A percentile compares a stretch with the other conserved stretches of the same genome.
These are phyloP conservation scores for Seira sanloemensis DNA, from an alignment of 2,888 invertebrate species.

Conservation along the genomic window DNA sequence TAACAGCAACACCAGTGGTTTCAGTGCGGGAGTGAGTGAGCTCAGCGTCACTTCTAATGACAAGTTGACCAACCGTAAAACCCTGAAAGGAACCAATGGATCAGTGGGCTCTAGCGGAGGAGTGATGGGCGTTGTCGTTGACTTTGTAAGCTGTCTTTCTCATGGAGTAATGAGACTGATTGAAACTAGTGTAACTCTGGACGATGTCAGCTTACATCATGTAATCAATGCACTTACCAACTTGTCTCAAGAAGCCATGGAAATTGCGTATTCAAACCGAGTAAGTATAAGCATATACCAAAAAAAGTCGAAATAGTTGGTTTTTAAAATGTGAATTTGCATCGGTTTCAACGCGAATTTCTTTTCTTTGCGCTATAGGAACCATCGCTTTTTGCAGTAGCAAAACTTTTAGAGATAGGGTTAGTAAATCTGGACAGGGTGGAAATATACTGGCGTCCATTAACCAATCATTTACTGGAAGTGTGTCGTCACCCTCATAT, in stretches of 20 bases:
- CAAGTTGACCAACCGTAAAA: slow-evolving; percentile 51
- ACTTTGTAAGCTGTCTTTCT: slow-evolving; percentile 72
- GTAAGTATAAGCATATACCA: slow-evolving; percentile 77
- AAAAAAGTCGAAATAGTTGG: no score
- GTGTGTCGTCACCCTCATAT: slow-evolving; percentile 97
- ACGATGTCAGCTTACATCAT: slow-evolving; percentile 96
- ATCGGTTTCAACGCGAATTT: no score
- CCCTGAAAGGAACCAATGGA: slow-evolving; percentile 67
- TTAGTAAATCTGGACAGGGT: slow-evolving; percentile 94
- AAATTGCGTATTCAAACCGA: slow-evolving; percentile 94
- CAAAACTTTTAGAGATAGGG: slow-evolving; percentile 98
- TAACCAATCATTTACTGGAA: slow-evolving; percentile 96
- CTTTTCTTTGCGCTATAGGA: slow-evolving; percentile 85
- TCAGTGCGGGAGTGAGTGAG: slow-evolving; percentile 53
- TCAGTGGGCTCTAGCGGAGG: slow-evolving; percentile 68
- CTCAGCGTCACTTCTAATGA: slow-evolving; percentile 41
- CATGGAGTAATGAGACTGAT: slow-evolving; percentile 88
- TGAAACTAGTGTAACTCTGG: slow-evolving; percentile 94
- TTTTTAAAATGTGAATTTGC: no score
- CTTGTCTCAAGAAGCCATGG: slow-evolving; percentile 97
- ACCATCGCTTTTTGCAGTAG: slow-evolving; percentile 97
- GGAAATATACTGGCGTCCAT: slow-evolving; percentile 95
- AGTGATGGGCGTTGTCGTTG: slow-evolving; percentile 72
- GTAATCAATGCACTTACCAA: slow-evolving; percentile 97
- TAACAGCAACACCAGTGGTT: slow-evolving; percentile 44